Evolutionary conservation across 2,113 vertebrate species (phyloP).

Genomic region (Anguilla japonica): DNA sequence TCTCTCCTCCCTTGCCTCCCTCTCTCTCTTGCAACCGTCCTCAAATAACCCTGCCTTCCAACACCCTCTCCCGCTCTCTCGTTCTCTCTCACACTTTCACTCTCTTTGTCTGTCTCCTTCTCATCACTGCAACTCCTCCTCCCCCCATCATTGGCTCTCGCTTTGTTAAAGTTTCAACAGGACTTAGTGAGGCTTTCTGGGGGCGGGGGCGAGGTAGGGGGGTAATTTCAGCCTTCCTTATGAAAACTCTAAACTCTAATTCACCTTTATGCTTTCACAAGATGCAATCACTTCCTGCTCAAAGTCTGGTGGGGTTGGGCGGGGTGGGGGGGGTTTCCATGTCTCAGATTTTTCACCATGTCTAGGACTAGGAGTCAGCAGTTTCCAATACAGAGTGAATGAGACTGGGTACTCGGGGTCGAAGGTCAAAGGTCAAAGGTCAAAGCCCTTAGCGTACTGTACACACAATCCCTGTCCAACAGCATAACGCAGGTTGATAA

Average conservation of each 20-base stretch:
- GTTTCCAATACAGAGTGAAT: background rate
- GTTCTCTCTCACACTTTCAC: background rate
- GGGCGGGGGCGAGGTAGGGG: background rate
- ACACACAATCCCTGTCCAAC: background rate
- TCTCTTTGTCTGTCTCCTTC: background rate
- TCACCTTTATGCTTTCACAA: background rate
- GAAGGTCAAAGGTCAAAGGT: too few relatives aligned
- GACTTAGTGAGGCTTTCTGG: background rate
- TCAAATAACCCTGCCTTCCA: background rate
- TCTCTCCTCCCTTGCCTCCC: slow-evolving; percentile 38
- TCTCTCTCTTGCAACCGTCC: background rate
- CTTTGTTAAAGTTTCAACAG: background rate
- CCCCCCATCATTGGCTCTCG: background rate
- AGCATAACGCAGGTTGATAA: background rate
- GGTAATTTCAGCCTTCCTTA: background rate
- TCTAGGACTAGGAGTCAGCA: background rate
- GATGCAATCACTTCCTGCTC: background rate
- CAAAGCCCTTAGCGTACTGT: too few relatives aligned
- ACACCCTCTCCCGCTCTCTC: background rate
- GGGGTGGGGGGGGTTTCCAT: background rate
- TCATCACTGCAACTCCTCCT: background rate
- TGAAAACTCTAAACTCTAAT: background rate
- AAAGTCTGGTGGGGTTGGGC: background rate
- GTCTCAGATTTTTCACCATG: background rate
- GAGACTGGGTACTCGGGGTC: background rate